Conservation (phyloP, 1,140 invertebrate genomes). For the Eciton burchellii region DNA sequence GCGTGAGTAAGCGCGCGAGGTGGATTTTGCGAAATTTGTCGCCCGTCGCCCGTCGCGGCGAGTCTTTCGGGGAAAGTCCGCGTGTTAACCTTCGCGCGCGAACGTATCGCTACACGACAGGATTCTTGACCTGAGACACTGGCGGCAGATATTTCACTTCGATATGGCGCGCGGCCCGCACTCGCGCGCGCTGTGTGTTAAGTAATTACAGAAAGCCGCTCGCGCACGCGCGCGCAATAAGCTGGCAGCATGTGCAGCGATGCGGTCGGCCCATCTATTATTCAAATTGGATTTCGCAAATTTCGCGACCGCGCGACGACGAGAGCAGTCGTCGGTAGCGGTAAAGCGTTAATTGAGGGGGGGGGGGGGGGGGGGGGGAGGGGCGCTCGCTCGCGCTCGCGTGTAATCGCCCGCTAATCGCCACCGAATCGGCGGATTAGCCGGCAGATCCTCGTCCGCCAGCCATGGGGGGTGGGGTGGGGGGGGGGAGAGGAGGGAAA, state of each 20-base stretch:
- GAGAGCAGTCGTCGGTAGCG: too few species aligned
- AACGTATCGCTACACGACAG: conserved; percentile 55
- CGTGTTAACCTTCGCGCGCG: conserved; percentile 55
- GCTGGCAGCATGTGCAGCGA: not conserved
- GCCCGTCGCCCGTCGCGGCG: conserved; percentile 39
- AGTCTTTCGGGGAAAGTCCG: conserved; percentile 53
- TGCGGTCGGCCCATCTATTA: conserved; percentile 44
- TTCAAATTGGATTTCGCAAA: conserved; percentile 51
- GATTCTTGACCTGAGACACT: conserved; percentile 67
- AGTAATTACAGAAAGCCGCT: conserved; percentile 57
- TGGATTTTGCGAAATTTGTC: conserved; percentile 55
- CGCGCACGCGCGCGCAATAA: conserved; percentile 42
- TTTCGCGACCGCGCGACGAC: not conserved
- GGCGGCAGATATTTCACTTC: conserved; percentile 49
- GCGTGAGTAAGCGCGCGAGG: conserved; percentile 57
- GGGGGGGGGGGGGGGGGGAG: too few species aligned
- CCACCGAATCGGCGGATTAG: too few species aligned
- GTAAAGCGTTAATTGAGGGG: conserved; percentile 1
- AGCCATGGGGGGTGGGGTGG: too few species aligned
- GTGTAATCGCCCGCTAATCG: too few species aligned
- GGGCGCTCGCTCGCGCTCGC: not conserved
- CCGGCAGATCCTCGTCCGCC: too few species aligned
- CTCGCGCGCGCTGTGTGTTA: conserved; percentile 22
- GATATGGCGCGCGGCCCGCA: conserved; percentile 29
- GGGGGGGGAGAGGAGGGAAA: too few species aligned